A percentile compares a stretch with the other conserved stretches of the same genome.
Evolutionary conservation across 2,888 invertebrate species (phyloP).

Genomic region (Sarcophaga carnaria): DNA sequence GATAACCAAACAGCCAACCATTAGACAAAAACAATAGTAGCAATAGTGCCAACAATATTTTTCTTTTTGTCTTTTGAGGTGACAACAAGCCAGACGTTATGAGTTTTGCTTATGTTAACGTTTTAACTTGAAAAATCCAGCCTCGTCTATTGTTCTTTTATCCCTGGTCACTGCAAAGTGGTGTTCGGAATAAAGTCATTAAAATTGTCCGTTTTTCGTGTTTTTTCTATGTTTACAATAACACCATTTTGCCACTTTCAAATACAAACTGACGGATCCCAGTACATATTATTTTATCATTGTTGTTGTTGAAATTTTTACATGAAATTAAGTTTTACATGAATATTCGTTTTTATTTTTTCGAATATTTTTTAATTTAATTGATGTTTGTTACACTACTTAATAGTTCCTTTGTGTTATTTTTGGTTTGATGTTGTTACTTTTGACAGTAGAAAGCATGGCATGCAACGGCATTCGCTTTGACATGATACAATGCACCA

Average conservation of each 20-base stretch:
- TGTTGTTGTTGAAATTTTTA: too few relatives aligned
- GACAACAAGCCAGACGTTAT: too few relatives aligned
- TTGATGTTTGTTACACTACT: constrained; percentile 60
- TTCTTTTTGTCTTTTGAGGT: too few relatives aligned
- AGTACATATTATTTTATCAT: too few relatives aligned
- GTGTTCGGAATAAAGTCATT: constrained; percentile 54
- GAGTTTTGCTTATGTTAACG: too few relatives aligned
- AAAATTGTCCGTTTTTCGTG: constrained; percentile 24
- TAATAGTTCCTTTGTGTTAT: constrained; percentile 24
- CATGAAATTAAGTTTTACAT: not conserved
- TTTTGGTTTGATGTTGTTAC: constrained; percentile 55
- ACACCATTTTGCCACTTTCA: too few relatives aligned
- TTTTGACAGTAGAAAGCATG: constrained; percentile 53
- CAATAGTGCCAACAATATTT: too few relatives aligned
- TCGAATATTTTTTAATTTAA: constrained; percentile 26
- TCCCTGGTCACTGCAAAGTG: not conserved
- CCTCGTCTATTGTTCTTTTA: too few relatives aligned
- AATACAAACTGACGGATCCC: too few relatives aligned
- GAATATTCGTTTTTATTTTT: not conserved
- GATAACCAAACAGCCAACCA: too few relatives aligned
- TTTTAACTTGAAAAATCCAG: too few relatives aligned
- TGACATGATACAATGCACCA: not conserved
- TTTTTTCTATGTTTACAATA: not conserved
- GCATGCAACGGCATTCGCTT: constrained; percentile 2
- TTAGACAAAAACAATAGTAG: too few relatives aligned